Evolutionary conservation across 2,113 vertebrate species (phyloP), one percentile per base, ranked within the genome.

Genomic region (Nesospiza acunhae): DNA sequence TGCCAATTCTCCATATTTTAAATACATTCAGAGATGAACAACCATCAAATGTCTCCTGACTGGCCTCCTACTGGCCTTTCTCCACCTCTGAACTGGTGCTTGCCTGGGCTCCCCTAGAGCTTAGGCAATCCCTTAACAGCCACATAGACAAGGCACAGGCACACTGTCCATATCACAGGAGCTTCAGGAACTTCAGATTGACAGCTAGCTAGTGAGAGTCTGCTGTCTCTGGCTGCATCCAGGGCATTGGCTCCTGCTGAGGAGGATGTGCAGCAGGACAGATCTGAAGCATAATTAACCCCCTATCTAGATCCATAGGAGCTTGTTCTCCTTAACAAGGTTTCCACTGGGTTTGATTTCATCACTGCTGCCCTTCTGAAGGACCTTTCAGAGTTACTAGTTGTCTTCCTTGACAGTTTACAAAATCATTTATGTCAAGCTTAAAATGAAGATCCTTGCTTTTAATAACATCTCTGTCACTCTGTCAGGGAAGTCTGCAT

Each of bases 381-480:
- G 58, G 49, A 72, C 22, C 41, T 82, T 79, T 85, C 62, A 72
- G n/a, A 68, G n/a, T 79, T 93, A 46, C 72, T 67, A 31, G 26
- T 31, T 78, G 33, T 75, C 78, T 35, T 68, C 35, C 28, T 28
- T 52, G 53, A 55, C 58, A 87, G 27, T 76, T 72, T 89, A 52
- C n/a, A 50, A 66, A 44, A 66, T 77, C 37, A 69, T 86, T 88
- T 83, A 69, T 79, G 64, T 74, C 76, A 89, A 74, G n/a, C 21
- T 69, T 90, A 77, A 88, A 92, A 88, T 80, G 5, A 93, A 92
- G 67, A 21, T 70, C 28, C 50, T 69, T 95, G 50, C 10, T 83
- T 95, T 90, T 88, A 94, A 80, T 66, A 90, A 73, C 24, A 27
- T 80, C 41, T 85, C 50, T 6, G 3, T 82, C 74, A 49, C 37